Evolutionary conservation across 2,797 vertebrate species (phyloP).

Genomic region (Sylvilagus floridanus): DNA sequence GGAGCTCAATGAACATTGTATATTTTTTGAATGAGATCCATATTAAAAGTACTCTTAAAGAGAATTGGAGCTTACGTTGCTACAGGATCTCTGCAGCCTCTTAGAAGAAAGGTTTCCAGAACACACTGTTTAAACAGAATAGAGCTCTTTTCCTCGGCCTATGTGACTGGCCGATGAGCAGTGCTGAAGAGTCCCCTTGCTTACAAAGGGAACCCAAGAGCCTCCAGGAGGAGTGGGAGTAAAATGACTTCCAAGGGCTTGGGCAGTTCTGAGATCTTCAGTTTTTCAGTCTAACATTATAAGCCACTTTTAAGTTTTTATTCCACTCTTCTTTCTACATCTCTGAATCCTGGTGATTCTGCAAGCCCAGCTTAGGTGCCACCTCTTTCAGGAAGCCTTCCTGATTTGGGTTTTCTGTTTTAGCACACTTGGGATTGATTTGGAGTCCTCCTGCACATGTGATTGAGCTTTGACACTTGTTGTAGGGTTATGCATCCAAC

Average conservation of each 20-base stretch:
- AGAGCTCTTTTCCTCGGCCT: slow-evolving; percentile 14
- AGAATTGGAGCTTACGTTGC: not conserved
- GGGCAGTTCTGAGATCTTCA: slow-evolving; percentile 19
- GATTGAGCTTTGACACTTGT: not conserved
- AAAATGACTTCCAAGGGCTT: not conserved
- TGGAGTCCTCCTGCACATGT: not conserved
- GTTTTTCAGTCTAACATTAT: not conserved
- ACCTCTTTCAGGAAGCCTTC: not conserved
- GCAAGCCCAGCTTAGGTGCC: not conserved
- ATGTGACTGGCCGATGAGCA: not conserved
- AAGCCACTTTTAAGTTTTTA: not conserved
- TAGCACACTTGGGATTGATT: not conserved
- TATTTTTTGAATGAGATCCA: not conserved
- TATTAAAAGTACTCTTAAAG: not conserved
- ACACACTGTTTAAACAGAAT: not conserved
- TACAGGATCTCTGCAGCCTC: not conserved
- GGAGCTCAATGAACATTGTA: not conserved
- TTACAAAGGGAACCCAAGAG: not conserved
- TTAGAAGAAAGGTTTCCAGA: slow-evolving; percentile 8
- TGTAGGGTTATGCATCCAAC: not conserved
- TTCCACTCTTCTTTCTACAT: not conserved
- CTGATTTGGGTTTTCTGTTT: not conserved
- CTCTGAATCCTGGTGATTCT: not conserved
- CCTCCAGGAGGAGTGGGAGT: not conserved
- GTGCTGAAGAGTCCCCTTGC: not conserved